A percentile compares a stretch with the other conserved stretches of the same genome.
Conservation (phyloP, 2,113 vertebrate genomes). For the Atherinomorus stipes region DNA sequence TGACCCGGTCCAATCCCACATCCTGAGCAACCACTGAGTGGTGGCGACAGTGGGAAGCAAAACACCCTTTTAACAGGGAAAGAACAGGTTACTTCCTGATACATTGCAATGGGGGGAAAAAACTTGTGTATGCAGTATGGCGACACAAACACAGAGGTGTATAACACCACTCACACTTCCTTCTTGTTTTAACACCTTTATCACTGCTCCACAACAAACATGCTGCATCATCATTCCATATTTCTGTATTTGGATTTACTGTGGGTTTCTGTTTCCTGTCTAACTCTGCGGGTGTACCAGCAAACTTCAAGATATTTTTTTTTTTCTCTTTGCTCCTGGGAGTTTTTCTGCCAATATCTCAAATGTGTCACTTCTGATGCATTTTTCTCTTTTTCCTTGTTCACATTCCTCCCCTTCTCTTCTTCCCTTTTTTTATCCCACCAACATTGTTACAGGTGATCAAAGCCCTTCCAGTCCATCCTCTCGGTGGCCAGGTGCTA, state of each 20-base stretch:
- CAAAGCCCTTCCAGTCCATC: conserved; percentile 84
- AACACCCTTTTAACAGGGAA: too few species aligned
- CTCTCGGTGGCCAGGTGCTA: conserved; percentile 85
- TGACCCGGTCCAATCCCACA: too few species aligned
- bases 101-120: too few species aligned
- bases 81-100: too few species aligned
- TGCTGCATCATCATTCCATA: conserved; percentile 1
- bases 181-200: neutral
- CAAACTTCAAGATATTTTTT: conserved; percentile 30
- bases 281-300: conserved; percentile 20
- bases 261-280: neutral
- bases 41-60: too few species aligned
- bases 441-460: conserved; percentile 82
- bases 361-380: conserved; percentile 73
- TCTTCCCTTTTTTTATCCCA: conserved; percentile 23
- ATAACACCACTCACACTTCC: conserved; percentile 1
- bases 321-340: conserved; percentile 19
- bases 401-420: conserved; percentile 46
- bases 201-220: conserved; percentile 1
- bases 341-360: conserved; percentile 61
- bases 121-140: too few species aligned
- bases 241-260: conserved; percentile 21
- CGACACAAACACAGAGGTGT: neutral
- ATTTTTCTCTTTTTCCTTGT: conserved; percentile 62
- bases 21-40: too few species aligned